Evolutionary conservation across 2,797 vertebrate genomes (phyloP).

Genomic region (Ctenopoma multispine): DNA sequence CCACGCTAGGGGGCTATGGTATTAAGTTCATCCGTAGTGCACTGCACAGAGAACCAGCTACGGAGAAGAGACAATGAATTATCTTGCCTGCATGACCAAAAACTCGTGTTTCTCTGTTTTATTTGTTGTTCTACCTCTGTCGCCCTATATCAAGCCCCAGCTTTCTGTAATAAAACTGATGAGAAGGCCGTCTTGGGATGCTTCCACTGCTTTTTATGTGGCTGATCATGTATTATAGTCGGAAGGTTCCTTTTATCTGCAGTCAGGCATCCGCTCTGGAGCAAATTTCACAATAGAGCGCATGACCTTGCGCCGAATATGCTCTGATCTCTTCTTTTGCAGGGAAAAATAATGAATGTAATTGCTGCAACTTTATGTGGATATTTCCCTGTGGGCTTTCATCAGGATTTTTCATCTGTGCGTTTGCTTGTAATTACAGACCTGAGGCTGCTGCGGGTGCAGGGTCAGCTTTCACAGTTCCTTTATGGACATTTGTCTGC

Average conservation of each 20-base stretch:
- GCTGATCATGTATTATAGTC: slow-evolving; percentile 13
- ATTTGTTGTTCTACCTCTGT: slow-evolving; percentile 54
- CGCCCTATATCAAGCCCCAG: slow-evolving; percentile 33
- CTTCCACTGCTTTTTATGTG: neutral
- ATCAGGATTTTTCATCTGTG: slow-evolving; percentile 56
- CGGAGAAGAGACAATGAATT: slow-evolving; percentile 41
- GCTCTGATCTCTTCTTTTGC: slow-evolving; percentile 18
- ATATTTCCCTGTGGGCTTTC: slow-evolving; percentile 39
- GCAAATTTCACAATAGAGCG: neutral
- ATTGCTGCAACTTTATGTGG: slow-evolving; percentile 31
- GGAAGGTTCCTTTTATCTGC: slow-evolving; percentile 1
- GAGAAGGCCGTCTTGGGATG: slow-evolving; percentile 16
- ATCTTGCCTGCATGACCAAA: slow-evolving; percentile 28
- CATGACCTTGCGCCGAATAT: slow-evolving; percentile 18
- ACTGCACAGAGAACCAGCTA: slow-evolving; percentile 29
- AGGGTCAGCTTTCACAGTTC: slow-evolving; percentile 34
- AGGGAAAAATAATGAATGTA: slow-evolving; percentile 32
- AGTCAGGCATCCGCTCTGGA: neutral
- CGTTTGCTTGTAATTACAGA: slow-evolving; percentile 68
- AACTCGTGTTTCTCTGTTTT: slow-evolving; percentile 30
- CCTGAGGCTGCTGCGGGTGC: slow-evolving; percentile 30
- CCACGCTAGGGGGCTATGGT: slow-evolving; percentile 35
- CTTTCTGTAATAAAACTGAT: slow-evolving; percentile 45
- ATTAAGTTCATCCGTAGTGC: slow-evolving; percentile 55
- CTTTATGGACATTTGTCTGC: slow-evolving; percentile 48